Percentiles rank a stretch among this genome's conserved stretches.
phyloP scores from a whole-genome alignment of 2,888 invertebrate genomes.

The Phyllotreta striolata region DNA sequence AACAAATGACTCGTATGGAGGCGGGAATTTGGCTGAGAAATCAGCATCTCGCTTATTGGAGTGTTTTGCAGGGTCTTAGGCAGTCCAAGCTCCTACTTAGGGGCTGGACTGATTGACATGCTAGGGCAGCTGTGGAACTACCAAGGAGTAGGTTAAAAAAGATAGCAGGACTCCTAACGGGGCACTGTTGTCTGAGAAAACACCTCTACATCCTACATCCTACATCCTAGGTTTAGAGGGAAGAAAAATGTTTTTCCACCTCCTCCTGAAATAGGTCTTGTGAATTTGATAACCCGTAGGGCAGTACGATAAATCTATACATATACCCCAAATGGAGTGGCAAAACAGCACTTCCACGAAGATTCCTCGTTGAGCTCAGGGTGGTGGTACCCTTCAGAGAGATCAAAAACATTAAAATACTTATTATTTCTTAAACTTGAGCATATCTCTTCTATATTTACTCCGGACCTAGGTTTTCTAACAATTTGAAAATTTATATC shows the following conservation, averaged over 20 bases:
- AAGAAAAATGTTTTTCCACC: constrained; percentile 39
- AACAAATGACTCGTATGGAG: too few relatives aligned
- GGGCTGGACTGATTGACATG: too few relatives aligned
- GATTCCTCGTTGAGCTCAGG: constrained; percentile 32
- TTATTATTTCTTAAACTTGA: constrained; percentile 24
- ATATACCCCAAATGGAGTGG: constrained; percentile 37
- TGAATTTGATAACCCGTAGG: constrained; percentile 42
- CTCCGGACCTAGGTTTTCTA: constrained; percentile 17
- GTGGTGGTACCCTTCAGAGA: constrained; percentile 41
- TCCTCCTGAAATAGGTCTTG: constrained; percentile 41
- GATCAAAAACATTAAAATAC: constrained; percentile 31
- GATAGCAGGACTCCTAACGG: too few relatives aligned
- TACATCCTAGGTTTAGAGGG: too few relatives aligned
- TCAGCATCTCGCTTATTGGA: too few relatives aligned
- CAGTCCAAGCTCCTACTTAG: too few relatives aligned
- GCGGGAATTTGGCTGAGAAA: too few relatives aligned
- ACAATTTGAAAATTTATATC: constrained; percentile 31
- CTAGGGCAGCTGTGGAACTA: too few relatives aligned
- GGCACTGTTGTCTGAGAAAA: too few relatives aligned
- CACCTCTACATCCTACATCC: too few relatives aligned
- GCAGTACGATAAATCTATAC: constrained; percentile 34
- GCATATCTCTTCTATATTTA: constrained; percentile 32
- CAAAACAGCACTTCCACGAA: constrained; percentile 42
- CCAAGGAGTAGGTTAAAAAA: too few relatives aligned
- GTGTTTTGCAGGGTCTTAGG: too few relatives aligned